Percentiles rank a stretch among this genome's conserved stretches.
These are phyloP conservation scores for Poeciliopsis paucimaculata DNA, from an alignment of 2,797 vertebrate genomes.

Conservation along the genomic window DNA sequence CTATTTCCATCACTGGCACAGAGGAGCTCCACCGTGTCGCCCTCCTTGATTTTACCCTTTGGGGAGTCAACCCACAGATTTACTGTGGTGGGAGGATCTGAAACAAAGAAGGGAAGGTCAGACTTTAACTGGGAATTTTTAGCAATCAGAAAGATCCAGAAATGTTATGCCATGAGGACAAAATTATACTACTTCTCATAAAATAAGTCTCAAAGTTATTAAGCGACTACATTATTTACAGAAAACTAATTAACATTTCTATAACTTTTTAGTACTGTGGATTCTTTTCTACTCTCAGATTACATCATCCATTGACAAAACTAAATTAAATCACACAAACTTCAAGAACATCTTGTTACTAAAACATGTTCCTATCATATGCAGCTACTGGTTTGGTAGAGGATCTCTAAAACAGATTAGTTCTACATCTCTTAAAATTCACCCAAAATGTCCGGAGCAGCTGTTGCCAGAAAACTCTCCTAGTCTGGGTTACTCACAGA, in stretches of 20 bases:
- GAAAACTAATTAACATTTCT: background rate
- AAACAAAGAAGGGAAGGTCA: constrained; percentile 22
- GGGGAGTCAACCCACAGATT: constrained; percentile 74
- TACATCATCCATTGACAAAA: background rate
- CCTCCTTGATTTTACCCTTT: constrained; percentile 83
- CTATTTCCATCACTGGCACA: constrained; percentile 86
- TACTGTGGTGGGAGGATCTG: constrained; percentile 85
- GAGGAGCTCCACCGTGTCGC: constrained; percentile 84
- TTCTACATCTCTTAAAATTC: background rate
- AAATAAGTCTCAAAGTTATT: background rate
- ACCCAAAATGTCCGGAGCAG: background rate
- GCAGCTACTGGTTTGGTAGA: background rate
- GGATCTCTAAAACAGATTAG: background rate
- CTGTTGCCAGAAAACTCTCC: background rate
- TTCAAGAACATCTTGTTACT: background rate
- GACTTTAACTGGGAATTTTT: background rate
- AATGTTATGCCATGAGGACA: background rate
- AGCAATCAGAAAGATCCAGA: background rate
- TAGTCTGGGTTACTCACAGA: constrained; percentile 83
- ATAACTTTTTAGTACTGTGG: background rate
- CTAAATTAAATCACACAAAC: background rate
- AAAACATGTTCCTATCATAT: background rate
- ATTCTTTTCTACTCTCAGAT: background rate
- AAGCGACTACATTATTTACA: background rate
- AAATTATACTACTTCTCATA: background rate